Evolutionary conservation across 2,888 invertebrate genomes (phyloP).

Genomic region (Euplagia quadripunctaria): DNA sequence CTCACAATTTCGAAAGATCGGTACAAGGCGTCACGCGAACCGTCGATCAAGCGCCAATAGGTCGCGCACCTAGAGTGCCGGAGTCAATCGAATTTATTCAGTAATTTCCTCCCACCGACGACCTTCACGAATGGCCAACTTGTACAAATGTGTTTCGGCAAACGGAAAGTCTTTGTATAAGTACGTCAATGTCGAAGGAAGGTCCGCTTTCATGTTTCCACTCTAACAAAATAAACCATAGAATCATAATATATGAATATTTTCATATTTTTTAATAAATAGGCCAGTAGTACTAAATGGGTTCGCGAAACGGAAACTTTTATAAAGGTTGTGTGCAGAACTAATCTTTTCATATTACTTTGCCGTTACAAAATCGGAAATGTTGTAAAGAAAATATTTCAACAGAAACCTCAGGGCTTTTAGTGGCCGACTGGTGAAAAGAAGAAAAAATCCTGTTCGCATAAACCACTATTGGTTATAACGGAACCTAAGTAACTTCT

Average conservation of each 20-base stretch:
- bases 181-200: conserved; percentile 36
- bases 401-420: not conserved
- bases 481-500: no score
- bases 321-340: conserved; percentile 28
- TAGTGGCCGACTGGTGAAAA: not conserved
- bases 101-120: conserved; percentile 75
- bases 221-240: conserved; percentile 38
- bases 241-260: conserved; percentile 46
- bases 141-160: conserved; percentile 67
- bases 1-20: conserved; percentile 53
- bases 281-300: conserved; percentile 28
- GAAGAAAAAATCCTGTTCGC: no score
- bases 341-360: conserved; percentile 38
- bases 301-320: conserved; percentile 40
- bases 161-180: conserved; percentile 41
- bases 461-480: no score
- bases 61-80: conserved; percentile 59
- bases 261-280: conserved; percentile 29
- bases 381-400: conserved; percentile 1
- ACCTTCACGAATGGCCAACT: conserved; percentile 69
- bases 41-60: conserved; percentile 76
- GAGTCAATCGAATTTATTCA: conserved; percentile 83
- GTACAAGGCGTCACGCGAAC: conserved; percentile 72
- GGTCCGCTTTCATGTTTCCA: conserved; percentile 39
- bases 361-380: not conserved